These are phyloP conservation scores for Henicopernis longicauda DNA, from an alignment of 2,113 vertebrate species.

Conservation along the genomic window DNA sequence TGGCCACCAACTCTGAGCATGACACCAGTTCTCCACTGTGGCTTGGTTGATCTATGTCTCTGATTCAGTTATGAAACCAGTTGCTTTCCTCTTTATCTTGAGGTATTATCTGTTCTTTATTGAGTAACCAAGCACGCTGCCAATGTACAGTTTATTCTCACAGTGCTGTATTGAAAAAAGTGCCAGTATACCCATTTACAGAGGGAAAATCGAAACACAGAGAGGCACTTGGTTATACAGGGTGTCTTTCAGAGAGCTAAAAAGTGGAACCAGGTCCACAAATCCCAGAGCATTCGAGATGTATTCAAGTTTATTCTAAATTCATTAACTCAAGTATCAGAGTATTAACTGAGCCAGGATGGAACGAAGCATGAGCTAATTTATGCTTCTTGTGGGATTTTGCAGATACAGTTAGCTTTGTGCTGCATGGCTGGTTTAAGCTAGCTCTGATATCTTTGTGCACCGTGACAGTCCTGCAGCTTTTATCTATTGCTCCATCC, in stretches of 20 bases:
- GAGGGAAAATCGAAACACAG: neutral
- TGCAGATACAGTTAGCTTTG: neutral
- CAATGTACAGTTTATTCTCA: neutral
- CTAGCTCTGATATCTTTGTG: neutral
- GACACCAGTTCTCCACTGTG: neutral
- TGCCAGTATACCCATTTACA: neutral
- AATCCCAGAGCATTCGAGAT: neutral
- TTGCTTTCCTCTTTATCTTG: neutral
- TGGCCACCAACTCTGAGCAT: neutral
- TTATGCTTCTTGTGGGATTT: conserved; percentile 44
- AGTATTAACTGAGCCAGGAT: neutral
- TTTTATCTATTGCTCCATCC: neutral
- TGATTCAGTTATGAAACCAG: neutral
- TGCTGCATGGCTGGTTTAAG: conserved; percentile 14
- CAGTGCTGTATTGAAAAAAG: neutral
- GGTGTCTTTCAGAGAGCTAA: neutral
- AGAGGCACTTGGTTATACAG: neutral
- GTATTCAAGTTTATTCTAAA: conserved; percentile 37
- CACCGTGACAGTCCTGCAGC: neutral
- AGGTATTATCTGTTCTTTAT: neutral
- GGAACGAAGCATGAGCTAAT: neutral
- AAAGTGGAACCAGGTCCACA: neutral
- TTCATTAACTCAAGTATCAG: conserved; percentile 18
- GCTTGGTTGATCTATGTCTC: neutral
- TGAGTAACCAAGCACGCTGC: neutral